A percentile compares a stretch with the other conserved stretches of the same genome.
These are phyloP conservation scores for Parnassius apollo DNA, from an alignment of 2,888 invertebrate species.

Conservation along the genomic window DNA sequence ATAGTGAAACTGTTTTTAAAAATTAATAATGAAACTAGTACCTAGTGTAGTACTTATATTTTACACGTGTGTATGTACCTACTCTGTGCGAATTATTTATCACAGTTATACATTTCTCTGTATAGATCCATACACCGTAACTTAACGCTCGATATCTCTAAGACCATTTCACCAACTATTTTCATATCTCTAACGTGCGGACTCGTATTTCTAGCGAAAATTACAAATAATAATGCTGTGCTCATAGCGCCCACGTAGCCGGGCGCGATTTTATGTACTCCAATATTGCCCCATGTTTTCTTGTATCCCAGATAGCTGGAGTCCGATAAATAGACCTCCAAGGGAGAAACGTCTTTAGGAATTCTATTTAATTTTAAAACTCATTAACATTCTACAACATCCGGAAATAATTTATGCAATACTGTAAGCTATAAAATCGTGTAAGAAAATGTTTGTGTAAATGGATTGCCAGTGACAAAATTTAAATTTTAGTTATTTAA, in stretches of 20 bases:
- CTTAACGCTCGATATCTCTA: constrained; percentile 14
- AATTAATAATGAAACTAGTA: too few species aligned
- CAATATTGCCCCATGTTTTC: constrained; percentile 29
- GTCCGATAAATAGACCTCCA: constrained; percentile 18
- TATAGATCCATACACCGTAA: constrained; percentile 2
- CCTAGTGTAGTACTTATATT: too few species aligned
- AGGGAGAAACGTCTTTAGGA: neutral
- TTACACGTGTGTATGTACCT: too few species aligned
- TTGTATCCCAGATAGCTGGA: constrained; percentile 24
- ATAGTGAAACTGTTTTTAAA: too few species aligned
- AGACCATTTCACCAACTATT: constrained; percentile 17
- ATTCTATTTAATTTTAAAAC: constrained; percentile 8
- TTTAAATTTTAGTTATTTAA: too few species aligned
- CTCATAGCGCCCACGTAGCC: constrained; percentile 30
- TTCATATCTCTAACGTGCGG: constrained; percentile 18
- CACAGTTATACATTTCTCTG: constrained; percentile 1
- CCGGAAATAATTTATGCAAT: constrained; percentile 11
- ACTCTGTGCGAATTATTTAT: neutral
- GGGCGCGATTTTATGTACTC: constrained; percentile 19
- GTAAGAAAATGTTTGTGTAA: neutral
- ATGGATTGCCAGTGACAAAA: too few species aligned
- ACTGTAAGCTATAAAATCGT: neutral
- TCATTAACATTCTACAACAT: constrained; percentile 13
- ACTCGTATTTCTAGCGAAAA: constrained; percentile 30
- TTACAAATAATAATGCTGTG: constrained; percentile 33